These are phyloP conservation scores for Tympanuchus pallidicinctus DNA, from an alignment of 2,113 vertebrate species.

Conservation along the genomic window DNA sequence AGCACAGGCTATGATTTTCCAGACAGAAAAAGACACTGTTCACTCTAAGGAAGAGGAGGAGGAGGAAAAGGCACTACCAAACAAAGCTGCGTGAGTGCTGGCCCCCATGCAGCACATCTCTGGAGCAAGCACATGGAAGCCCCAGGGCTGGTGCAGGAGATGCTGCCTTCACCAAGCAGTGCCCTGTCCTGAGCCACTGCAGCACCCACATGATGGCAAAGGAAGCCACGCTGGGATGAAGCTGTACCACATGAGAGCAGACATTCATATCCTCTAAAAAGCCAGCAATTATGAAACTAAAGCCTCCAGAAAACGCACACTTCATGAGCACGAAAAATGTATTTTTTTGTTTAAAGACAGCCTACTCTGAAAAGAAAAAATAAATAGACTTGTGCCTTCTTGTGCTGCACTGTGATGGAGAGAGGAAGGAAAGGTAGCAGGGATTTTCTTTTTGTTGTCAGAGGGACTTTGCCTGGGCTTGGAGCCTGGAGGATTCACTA, in stretches of 20 bases:
- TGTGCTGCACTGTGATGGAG: background rate
- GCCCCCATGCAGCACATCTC: background rate
- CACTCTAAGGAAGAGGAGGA: background rate
- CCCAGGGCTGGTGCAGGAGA: background rate
- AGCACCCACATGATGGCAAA: fast-evolving
- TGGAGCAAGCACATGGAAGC: too few species aligned
- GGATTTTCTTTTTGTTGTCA: background rate
- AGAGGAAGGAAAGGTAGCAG: background rate
- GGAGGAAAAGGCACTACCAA: background rate
- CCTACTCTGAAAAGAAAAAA: background rate
- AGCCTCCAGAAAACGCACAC: background rate
- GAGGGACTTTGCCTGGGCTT: background rate
- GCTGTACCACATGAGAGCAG: fast-evolving
- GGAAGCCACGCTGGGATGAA: fast-evolving
- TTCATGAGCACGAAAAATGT: background rate
- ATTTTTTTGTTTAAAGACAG: background rate
- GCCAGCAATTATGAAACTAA: background rate
- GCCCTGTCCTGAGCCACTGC: fast-evolving
- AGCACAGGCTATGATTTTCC: slow-evolving; percentile 31
- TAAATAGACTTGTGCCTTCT: background rate
- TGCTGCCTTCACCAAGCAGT: background rate
- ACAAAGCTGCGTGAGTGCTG: background rate
- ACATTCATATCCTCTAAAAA: background rate
- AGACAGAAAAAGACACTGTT: slow-evolving; percentile 19
- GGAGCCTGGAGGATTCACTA: background rate